Base-by-base conservation (phyloP, 37 sponge, comb jelly and placozoan species). In the Spongilla lacustris region DNA sequence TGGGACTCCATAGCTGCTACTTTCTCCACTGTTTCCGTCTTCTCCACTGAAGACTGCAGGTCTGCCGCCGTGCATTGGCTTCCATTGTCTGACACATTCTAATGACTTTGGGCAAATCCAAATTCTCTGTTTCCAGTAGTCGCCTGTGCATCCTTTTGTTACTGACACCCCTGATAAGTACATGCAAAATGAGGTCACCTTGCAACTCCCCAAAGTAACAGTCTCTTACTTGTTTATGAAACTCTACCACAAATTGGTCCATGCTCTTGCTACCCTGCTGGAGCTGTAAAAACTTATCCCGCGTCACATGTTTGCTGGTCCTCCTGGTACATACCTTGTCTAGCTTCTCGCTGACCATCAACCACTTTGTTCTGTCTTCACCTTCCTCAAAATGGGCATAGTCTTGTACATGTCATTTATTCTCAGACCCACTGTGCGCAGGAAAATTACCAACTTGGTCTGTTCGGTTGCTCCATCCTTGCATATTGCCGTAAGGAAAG, bases 81-180 rank as follows among this genome's bases (percentile, higher is more conserved):
- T 58, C 58, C 58, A 58, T 58, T 17, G 58, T 58, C 58, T 58
- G 58, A 58, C 58, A 58, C 58, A 58, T 58, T 58, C 58, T 58
- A 58, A 58, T 58, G 58, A 17, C 58, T 58, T 58, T 58, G 58
- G 58, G 58, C 58, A 58, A 58, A 58, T 58, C 58, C 12, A 58
- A 58, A 6, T 58, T 58, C 58, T 58, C 58, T 58, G 58, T 58
- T 58, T 58, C 58, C 58, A 58, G 58, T 58, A 58, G 58, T 58
- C 19, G 58, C 58, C 58, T 58, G 58, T 17, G 58, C 58, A 58
- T 58, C 58, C 58, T 58, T 58, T 58, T 17, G 58, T 58, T 58
- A 58, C 58, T 58, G 58, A 58, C 58, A 58, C 58, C 58, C 58
- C 58, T 58, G 58, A 58, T 58, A 58, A 58, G 58, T 58, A 58